Percentiles rank a stretch among this genome's conserved stretches.
Conservation (phyloP, 2,888 invertebrate genomes). For the Tenthredo amoena region DNA sequence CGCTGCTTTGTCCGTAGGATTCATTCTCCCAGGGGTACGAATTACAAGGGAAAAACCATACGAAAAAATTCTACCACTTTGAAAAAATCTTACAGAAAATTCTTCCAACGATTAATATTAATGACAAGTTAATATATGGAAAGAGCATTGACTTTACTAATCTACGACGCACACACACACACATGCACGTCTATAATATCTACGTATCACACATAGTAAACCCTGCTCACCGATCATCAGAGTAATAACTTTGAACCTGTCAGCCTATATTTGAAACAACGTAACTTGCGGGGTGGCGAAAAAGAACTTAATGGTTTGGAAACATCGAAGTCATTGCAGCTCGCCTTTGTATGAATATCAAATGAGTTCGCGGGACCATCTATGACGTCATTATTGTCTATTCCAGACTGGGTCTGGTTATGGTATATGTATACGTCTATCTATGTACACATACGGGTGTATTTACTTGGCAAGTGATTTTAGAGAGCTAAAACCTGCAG, state of each 20-base stretch:
- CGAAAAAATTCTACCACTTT: background rate
- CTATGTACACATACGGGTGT: background rate
- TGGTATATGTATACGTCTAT: background rate
- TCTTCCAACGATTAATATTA: conserved; percentile 28
- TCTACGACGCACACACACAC: background rate
- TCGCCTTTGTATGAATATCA: conserved; percentile 73
- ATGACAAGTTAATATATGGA: background rate
- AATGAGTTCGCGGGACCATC: conserved; percentile 69
- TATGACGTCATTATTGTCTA: conserved; percentile 67
- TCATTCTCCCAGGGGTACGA: conserved; percentile 19
- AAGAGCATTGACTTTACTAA: background rate
- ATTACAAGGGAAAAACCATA: background rate
- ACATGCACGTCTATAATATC: background rate
- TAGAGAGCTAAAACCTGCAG: conserved; percentile 21
- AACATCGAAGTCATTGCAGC: conserved; percentile 73
- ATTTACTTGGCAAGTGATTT: conserved; percentile 9
- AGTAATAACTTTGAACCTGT: conserved; percentile 73
- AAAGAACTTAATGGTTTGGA: conserved; percentile 75
- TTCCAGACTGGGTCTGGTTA: background rate
- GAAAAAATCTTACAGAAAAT: background rate
- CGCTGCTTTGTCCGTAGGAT: background rate
- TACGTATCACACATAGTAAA: background rate
- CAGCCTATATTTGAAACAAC: conserved; percentile 70
- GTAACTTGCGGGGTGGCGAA: conserved; percentile 69
- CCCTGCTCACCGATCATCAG: conserved; percentile 62